Base-by-base conservation (phyloP, 2,797 vertebrate genomes). In the Dicrostonyx torquatus region DNA sequence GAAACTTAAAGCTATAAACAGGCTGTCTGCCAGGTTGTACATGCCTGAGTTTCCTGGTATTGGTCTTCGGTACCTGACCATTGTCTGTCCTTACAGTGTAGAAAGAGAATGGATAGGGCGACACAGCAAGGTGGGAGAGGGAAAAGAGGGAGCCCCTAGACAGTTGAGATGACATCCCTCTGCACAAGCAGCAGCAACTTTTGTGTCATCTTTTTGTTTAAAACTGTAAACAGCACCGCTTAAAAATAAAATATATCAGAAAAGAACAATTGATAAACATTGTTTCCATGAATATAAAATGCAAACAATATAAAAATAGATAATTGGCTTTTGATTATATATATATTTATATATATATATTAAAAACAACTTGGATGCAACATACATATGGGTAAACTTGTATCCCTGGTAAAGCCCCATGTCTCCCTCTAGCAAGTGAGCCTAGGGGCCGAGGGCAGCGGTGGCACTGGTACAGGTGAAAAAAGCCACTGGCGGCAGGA, bases 251-350 rank as follows among this genome's bases (percentile, higher is more conserved):
- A 94, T 95, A 82, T 92, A 95, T 89, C 6, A 95, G 96, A 92
- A 98, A 98, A 98, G 89, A 97, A 98, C 31, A 95, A 96, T 89
- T 96, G 68, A 15, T 96, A 97, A 97, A 96, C 96, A 96, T 94
- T 94, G 89, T 97, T 96, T 97, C 96, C 94, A 3, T 96, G 96
- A 97, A 97, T 98, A 98, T 79, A 98, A 98, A 98, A 98, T 97
- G 97, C 96, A 95, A 98, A 97, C 90, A 92, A 98, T 98, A 98
- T 93, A 98, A 98, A 98, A 98, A 98, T 98, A 98, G 98, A 98
- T 95, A 97, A 97, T 70, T 37, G 90, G 97, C 84, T 82, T 0
- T 97, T 97, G 58, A 95, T n/a, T n/a, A n/a, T 45, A 97, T 85
- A 95, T 93, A 91, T 94, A 88, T 90, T 92, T 92, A 96, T 95